Percentiles rank a stretch among this genome's conserved stretches.
Conservation (phyloP, 2,797 vertebrate species). For the Ptychadena robeensis region DNA sequence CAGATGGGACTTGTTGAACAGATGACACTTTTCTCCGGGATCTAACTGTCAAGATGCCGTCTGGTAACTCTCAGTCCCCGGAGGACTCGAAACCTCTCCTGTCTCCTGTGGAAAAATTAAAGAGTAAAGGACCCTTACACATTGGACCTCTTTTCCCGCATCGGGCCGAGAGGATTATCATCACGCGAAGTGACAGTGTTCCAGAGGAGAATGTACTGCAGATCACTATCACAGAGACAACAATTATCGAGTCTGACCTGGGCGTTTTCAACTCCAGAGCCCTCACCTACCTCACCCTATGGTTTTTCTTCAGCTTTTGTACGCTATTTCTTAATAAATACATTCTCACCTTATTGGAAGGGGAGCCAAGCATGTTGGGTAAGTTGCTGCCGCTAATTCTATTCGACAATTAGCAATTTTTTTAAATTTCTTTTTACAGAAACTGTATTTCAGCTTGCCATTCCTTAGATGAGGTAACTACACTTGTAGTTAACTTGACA, state of each 20-base stretch:
- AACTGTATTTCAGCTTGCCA: too few species aligned
- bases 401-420: too few species aligned
- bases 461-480: too few species aligned
- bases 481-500: too few species aligned
- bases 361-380: constrained; percentile 95
- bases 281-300: constrained; percentile 84
- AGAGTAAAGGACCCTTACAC: constrained; percentile 69
- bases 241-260: constrained; percentile 87
- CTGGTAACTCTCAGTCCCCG: fast-evolving
- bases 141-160: constrained; percentile 74
- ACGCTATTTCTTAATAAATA: constrained; percentile 98
- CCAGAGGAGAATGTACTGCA: constrained; percentile 87
- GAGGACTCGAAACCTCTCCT: constrained; percentile 41
- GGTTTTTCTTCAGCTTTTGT: constrained; percentile 99
- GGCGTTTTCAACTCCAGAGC: constrained; percentile 88
- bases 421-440: too few species aligned
- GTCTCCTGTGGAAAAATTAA: constrained; percentile 65
- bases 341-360: constrained; percentile 90
- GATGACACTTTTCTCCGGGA: constrained; percentile 1
- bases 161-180: constrained; percentile 79
- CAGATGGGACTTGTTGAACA: not conserved
- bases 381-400: constrained; percentile 54
- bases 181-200: constrained; percentile 81
- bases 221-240: constrained; percentile 93
- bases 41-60: constrained; percentile 65